Evolutionary conservation across 2,797 vertebrate genomes (phyloP), one percentile per base, ranked within the genome.

Genomic region (Syngnathus acus): DNA sequence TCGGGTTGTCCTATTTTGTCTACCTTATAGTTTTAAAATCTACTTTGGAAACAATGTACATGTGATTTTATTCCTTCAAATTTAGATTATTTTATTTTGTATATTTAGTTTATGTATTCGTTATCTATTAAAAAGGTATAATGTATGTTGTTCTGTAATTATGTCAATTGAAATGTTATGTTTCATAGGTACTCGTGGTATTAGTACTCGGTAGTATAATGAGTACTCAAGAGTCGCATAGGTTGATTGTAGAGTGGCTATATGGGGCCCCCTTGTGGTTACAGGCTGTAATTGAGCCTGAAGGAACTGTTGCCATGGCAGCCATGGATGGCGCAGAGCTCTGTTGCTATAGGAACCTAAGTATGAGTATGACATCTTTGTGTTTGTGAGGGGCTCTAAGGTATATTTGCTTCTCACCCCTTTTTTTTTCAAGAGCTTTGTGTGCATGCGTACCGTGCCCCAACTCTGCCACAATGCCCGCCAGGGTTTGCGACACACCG

Each of bases 241-340:
- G 50, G 19, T 9, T 39, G 23, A 11, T 66, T 58, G 65, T 72
- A 81, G 72, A 81, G 53, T 78, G 66, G 68, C 73, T 51, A 57
- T 65, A 72, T 39, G 71, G 75, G 66, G 76, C 88, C 87, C 84
- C 88, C 87, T 84, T 73, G 89, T 90, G 89, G 88, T 76, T 64
- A 72, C 66, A 73, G 65, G 68, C 69, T 77, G 83, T 71, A 90
- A 78, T 76, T 79, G 69, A 79, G 26, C 48, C 60, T 76, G 71
- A 78, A 75, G 84, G 77, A 84, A 83, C 64, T 77, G 89, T 91
- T 92, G 84, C 90, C 82, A 92, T 92, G 88, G 89, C 80, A 90
- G 85, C 87, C 81, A 73, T 73, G 78, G 82, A 84, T 90, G 88
- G 87, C 85, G 83, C 86, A 87, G 87, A 90, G 89, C 89, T 85